These are phyloP conservation scores for Gouania willdenowi DNA, from an alignment of 2,797 vertebrate species.

Conservation along the genomic window DNA sequence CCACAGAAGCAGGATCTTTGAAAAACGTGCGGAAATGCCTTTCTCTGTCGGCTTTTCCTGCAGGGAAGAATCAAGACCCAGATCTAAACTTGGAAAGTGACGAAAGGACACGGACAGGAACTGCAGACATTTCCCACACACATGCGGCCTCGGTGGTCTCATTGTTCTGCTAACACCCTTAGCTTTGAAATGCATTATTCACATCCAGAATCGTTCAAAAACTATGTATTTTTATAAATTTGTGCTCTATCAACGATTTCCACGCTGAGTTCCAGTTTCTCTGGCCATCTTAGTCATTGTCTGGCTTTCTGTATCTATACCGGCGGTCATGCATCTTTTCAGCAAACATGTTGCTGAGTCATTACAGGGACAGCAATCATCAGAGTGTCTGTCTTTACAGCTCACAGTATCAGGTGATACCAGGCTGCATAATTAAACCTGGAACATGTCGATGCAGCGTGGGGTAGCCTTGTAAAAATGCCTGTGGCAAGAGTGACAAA, in stretches of 20 bases:
- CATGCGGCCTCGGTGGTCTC: conserved; percentile 20
- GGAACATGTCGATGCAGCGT: conserved; percentile 59
- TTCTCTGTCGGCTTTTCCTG: conserved; percentile 58
- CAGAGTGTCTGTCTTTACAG: conserved; percentile 17
- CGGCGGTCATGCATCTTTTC: conserved; percentile 1
- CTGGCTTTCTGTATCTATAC: conserved; percentile 21
- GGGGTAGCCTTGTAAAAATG: conserved; percentile 48
- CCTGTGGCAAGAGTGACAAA: conserved; percentile 45
- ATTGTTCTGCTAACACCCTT: conserved; percentile 50
- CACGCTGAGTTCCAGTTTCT: not conserved
- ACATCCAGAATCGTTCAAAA: not conserved
- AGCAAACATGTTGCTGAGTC: conserved; percentile 44
- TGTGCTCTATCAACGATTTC: not conserved
- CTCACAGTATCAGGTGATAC: conserved; percentile 43
- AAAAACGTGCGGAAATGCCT: conserved; percentile 70
- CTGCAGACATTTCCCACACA: conserved; percentile 68
- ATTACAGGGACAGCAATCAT: conserved; percentile 17
- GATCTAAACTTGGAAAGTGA: conserved; percentile 74
- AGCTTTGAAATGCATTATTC: conserved; percentile 12
- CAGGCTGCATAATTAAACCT: conserved; percentile 28
- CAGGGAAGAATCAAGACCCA: conserved; percentile 69
- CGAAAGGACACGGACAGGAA: conserved; percentile 70
- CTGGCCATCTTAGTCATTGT: conserved; percentile 36
- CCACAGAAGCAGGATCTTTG: conserved; percentile 30
- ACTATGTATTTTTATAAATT: no score